Base-by-base conservation (phyloP, 2,113 vertebrate genomes). In the Dascyllus trimaculatus region DNA sequence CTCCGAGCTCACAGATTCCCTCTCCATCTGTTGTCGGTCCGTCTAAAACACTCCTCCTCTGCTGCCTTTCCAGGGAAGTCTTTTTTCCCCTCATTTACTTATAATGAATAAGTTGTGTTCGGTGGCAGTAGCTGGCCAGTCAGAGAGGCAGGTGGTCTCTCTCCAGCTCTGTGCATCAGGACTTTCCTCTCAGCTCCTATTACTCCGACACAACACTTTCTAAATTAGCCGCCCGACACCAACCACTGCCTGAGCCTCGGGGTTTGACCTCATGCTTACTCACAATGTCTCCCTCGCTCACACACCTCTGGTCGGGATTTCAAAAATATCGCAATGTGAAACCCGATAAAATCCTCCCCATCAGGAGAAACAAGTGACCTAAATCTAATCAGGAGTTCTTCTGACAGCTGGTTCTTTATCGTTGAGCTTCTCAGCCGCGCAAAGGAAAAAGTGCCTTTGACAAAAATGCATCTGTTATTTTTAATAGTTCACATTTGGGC, bases 141-240 rank as follows among this genome's bases (percentile, higher is more conserved):
- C 57, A 51, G 18, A 57, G 22, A 66, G 60, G n/a, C 13, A 49
- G 52, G 14, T 54, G 62, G 54, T 53, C 11, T 83, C 58, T 53
- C 52, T 24, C 53, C 59, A 70, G 32, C 24, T 65, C 54, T 67
- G 54, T 58, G 60, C 75, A 67, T 75, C 52, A 70, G 60, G 68
- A 81, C 43, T 74, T 86, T 76, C 71, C 82, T 71, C 65, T 74
- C 54, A 81, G 84, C 81, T 92, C 86, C 51, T 59, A 82, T 90
- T 91, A 80, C 91, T 85, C 89, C 57, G 79, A 89, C 81, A 78
- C 81, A 54, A 87, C 88, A 84, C 71, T 83, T 91, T 91, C 85
- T 88, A 87, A 88, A 88, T 90, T 72, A 79, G 64, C 71, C 13
- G n/a, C 80, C 60, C 65, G 59, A 81, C 77, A 69, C 73, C 53